These are phyloP conservation scores for Heliothis peltigera DNA, from an alignment of 2,888 invertebrate genomes.

Conservation along the genomic window DNA sequence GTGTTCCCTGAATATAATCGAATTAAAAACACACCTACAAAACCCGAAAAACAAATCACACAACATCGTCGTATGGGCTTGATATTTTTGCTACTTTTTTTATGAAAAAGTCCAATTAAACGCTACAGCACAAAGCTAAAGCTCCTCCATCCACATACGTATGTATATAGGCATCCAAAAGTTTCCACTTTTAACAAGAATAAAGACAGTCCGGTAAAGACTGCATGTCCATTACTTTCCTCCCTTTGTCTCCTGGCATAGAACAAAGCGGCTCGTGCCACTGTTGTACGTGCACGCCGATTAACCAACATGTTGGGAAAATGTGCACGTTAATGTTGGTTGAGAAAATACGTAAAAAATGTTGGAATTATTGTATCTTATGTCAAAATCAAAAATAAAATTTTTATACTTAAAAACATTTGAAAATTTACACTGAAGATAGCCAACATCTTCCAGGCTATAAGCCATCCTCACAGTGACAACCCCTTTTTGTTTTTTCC, in stretches of 20 bases:
- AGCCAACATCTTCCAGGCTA: too few relatives aligned
- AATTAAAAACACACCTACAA: too few relatives aligned
- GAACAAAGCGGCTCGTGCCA: constrained; percentile 21
- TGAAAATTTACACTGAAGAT: too few relatives aligned
- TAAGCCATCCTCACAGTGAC: too few relatives aligned
- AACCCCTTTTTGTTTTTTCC: too few relatives aligned
- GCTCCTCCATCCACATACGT: not conserved
- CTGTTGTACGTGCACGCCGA: constrained; percentile 22
- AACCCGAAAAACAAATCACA: too few relatives aligned
- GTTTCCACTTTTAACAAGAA: constrained; percentile 11
- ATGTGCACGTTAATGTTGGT: constrained; percentile 4
- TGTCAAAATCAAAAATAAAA: too few relatives aligned
- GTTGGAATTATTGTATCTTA: too few relatives aligned
- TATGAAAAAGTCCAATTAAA: constrained; percentile 1
- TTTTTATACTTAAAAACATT: too few relatives aligned
- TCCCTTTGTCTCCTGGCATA: constrained; percentile 21
- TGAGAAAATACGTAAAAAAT: not conserved
- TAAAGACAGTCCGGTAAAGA: constrained; percentile 22
- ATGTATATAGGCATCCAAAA: not conserved
- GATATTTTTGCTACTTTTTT: too few relatives aligned
- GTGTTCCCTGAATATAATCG: too few relatives aligned
- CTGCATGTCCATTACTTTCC: constrained; percentile 37
- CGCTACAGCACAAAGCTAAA: not conserved
- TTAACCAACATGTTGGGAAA: constrained; percentile 23
- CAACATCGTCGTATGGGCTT: too few relatives aligned